These are phyloP conservation scores for Amia ocellicauda DNA, from an alignment of 2,113 vertebrate species.

Conservation along the genomic window DNA sequence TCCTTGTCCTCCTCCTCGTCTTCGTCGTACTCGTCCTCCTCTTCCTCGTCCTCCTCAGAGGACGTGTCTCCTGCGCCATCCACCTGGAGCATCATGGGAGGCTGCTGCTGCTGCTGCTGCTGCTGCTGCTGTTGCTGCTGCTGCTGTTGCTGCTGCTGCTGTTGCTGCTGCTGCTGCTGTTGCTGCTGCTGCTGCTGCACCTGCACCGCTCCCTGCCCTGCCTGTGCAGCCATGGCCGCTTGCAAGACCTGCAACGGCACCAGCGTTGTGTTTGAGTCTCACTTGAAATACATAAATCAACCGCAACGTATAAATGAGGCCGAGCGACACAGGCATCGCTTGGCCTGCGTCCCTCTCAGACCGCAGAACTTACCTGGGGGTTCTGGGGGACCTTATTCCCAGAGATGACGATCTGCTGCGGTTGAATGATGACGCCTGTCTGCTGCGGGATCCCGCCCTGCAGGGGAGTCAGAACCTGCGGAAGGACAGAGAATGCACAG, in stretches of 20 bases:
- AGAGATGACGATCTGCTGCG: slow-evolving; percentile 93
- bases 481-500: slow-evolving; percentile 7
- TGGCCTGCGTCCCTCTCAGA: too few relatives aligned
- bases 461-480: slow-evolving; percentile 86
- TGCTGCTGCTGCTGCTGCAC: slow-evolving; percentile 55
- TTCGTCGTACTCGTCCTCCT: slow-evolving; percentile 95
- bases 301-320: too few relatives aligned
- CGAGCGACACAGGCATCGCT: too few relatives aligned
- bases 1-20: slow-evolving; percentile 97
- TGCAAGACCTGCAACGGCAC: slow-evolving; percentile 58
- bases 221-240: slow-evolving; percentile 77
- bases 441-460: slow-evolving; percentile 89
- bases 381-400: slow-evolving; percentile 83
- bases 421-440: slow-evolving; percentile 96
- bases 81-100: slow-evolving; percentile 90
- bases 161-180: slow-evolving; percentile 36
- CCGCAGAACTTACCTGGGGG: slow-evolving; percentile 70
- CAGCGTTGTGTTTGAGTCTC: too few relatives aligned
- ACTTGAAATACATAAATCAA: too few relatives aligned
- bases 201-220: slow-evolving; percentile 65
- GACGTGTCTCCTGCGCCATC: slow-evolving; percentile 93
- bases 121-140: slow-evolving; percentile 66
- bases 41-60: slow-evolving; percentile 95
- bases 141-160: slow-evolving; percentile 19
- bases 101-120: slow-evolving; percentile 76